Base-by-base conservation (phyloP, 2,888 invertebrate species). In the Rhogogaster chlorosoma region DNA sequence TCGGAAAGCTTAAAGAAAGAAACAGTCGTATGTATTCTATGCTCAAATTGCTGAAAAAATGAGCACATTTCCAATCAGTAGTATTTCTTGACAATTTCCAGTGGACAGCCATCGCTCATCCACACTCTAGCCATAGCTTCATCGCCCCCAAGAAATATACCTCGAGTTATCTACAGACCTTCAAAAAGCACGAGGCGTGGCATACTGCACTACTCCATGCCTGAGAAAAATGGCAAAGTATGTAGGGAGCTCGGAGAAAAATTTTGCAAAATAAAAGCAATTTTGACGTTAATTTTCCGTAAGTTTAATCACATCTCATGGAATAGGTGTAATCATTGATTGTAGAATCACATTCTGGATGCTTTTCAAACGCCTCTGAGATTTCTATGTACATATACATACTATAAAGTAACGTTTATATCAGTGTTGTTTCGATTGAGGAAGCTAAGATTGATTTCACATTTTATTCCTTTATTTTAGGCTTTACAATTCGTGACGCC, bases 401-500 rank as follows among this genome's bases (percentile, higher is more conserved):
- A 67, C 29, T 32, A 12, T 29, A 32, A 67, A 32, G 6, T 32
- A 26, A 10, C 26, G 15, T 42, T 45, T 10, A 67, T 67, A 67
- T 67, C 32, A 29, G 18, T 67, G 15, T 32, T 57, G 9, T 10
- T 78, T 6, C 2, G 36, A 32, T 78, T 49, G 5, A 53, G 15
- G 49, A 29, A 29, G 18, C 53, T 5, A 18, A 9, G 12, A 53
- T 26, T 61, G 38, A 80, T 80, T 38, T 26, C 3, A 29, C 18
- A 1, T 49, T n/a, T n/a, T 67, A 15, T 83, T 73, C 84, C 42
- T 77, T 84, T 6, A 86, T 87, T 85, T 12, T 42, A 71, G 18
- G 80, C 71, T 49, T 75, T 32, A 67, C 49, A 89, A 90, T 90
- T 89, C 88, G 84, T 87, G 86, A 85, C 86, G 64, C 53, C 87